A percentile compares a stretch with the other conserved stretches of the same genome.
phyloP scores from a whole-genome alignment of 2,797 vertebrate species.

The Benthosema pterotum region DNA sequence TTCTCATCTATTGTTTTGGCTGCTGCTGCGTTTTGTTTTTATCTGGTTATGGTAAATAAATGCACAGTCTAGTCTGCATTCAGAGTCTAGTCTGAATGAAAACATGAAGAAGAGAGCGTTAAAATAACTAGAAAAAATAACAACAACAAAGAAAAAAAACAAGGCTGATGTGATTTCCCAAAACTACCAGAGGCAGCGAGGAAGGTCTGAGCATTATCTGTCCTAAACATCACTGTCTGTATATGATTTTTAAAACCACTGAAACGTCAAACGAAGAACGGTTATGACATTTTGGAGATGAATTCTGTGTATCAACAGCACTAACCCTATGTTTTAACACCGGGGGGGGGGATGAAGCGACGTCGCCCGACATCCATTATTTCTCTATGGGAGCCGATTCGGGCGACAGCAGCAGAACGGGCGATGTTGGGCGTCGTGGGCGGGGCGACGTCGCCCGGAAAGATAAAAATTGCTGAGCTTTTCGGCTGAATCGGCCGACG shows the following conservation, averaged over 20 bases:
- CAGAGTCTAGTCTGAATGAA: slow-evolving; percentile 18
- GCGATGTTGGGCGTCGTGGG: too few relatives aligned
- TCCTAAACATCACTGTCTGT: neutral
- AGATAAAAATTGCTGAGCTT: too few relatives aligned
- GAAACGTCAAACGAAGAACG: neutral
- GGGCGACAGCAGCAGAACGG: too few relatives aligned
- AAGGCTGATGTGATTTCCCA: neutral
- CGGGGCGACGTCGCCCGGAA: too few relatives aligned
- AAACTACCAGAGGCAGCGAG: neutral
- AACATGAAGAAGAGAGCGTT: slow-evolving; percentile 13
- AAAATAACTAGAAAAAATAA: neutral
- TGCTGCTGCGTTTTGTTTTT: slow-evolving; percentile 7
- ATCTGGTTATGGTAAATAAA: slow-evolving; percentile 8
- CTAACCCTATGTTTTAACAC: too few relatives aligned
- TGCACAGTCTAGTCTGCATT: slow-evolving; percentile 11
- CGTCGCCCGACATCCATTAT: too few relatives aligned
- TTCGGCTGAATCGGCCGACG: too few relatives aligned
- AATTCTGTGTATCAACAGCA: too few relatives aligned
- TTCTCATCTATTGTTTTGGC: slow-evolving; percentile 37
- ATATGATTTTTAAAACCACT: neutral
- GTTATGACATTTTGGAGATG: too few relatives aligned
- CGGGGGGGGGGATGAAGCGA: too few relatives aligned
- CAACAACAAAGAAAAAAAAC: neutral
- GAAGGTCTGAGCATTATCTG: neutral
- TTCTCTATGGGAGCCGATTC: too few relatives aligned